Percentiles rank a stretch among this genome's conserved stretches.
Evolutionary conservation across 2,113 vertebrate species (phyloP).

Genomic region (Sciurus niger): DNA sequence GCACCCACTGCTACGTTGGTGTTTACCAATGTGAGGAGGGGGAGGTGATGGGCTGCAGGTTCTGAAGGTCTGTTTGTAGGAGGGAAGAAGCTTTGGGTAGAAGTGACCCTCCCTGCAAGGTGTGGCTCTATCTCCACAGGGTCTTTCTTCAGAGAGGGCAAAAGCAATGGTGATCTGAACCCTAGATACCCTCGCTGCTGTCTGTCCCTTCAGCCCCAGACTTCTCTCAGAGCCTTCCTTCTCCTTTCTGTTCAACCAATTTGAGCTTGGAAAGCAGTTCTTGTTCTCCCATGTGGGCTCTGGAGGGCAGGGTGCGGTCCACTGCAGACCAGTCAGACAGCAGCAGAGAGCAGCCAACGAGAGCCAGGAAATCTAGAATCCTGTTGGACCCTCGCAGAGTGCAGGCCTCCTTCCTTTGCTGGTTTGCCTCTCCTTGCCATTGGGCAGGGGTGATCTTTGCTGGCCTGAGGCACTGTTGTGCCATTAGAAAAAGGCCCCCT

Average conservation of each 20-base stretch:
- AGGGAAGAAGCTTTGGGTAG: background rate
- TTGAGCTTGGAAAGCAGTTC: background rate
- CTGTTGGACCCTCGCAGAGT: accelerated
- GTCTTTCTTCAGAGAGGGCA: background rate
- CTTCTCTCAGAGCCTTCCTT: background rate
- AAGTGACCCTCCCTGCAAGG: background rate
- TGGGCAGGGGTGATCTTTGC: too few species aligned
- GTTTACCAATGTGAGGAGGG: background rate
- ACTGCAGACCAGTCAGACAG: background rate
- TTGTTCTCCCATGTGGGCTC: background rate
- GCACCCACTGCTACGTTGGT: background rate
- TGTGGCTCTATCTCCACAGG: background rate
- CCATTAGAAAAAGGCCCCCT: background rate
- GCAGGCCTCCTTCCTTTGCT: background rate
- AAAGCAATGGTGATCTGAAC: background rate
- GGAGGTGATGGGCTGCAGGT: background rate
- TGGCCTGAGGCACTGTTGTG: background rate
- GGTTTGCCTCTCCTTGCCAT: background rate
- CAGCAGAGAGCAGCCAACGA: background rate
- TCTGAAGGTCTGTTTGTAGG: background rate
- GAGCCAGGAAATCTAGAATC: background rate
- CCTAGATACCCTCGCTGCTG: background rate
- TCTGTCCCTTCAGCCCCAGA: background rate
- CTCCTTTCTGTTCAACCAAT: background rate
- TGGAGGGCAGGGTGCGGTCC: background rate